Conservation (phyloP, 1,140 invertebrate species). For the Trichomalopsis sarcophagae region DNA sequence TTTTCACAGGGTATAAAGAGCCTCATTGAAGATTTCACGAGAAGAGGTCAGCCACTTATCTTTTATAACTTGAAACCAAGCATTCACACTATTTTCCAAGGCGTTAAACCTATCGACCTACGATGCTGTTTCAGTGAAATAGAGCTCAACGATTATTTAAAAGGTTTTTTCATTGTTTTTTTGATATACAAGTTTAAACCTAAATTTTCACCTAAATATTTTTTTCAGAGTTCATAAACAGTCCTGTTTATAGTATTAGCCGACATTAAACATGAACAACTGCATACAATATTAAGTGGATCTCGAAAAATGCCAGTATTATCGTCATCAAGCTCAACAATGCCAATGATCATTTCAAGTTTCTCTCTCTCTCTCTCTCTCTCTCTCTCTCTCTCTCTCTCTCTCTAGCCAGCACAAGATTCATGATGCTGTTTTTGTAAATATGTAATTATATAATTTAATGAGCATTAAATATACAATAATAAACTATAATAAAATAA, state of each 20-base stretch:
- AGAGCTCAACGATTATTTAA: conserved; percentile 80
- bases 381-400: too few relatives aligned
- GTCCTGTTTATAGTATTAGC: conserved; percentile 36
- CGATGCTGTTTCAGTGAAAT: conserved; percentile 79
- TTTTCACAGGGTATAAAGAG: conserved; percentile 81
- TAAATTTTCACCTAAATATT: not conserved
- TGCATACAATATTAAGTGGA: not conserved
- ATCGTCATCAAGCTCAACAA: too few relatives aligned
- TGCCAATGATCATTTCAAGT: too few relatives aligned
- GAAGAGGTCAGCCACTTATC: conserved; percentile 82
- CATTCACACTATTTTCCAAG: conserved; percentile 81
- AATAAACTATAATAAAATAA: too few relatives aligned
- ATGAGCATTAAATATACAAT: too few relatives aligned
- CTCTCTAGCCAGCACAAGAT: too few relatives aligned
- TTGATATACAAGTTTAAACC: not conserved
- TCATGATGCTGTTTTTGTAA: not conserved
- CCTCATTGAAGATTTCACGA: conserved; percentile 84
- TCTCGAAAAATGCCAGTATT: not conserved
- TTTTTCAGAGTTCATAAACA: conserved; percentile 57
- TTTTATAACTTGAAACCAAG: conserved; percentile 86
- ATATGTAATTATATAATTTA: not conserved
- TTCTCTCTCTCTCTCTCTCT: too few relatives aligned
- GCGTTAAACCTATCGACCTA: conserved; percentile 81
- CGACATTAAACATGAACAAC: conserved; percentile 21
- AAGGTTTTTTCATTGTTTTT: conserved; percentile 60